Evolutionary conservation across 2,888 invertebrate species (phyloP).

Genomic region (Dione vanillae): DNA sequence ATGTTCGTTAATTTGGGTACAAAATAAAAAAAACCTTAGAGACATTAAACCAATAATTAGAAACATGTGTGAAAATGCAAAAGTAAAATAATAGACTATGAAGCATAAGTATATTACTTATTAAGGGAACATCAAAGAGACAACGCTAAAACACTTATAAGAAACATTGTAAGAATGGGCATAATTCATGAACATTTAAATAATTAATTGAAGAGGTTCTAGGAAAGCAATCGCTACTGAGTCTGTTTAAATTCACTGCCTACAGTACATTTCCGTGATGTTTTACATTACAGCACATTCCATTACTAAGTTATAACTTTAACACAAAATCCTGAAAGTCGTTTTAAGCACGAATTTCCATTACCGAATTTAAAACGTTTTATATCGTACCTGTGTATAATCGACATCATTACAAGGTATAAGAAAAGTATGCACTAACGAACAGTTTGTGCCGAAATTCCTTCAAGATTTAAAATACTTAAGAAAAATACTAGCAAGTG

Average conservation of each 20-base stretch:
- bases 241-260: slow-evolving; percentile 25
- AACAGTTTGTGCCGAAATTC: slow-evolving; percentile 31
- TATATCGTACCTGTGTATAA: slow-evolving; percentile 32
- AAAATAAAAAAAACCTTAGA: too few relatives aligned
- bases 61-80: background rate
- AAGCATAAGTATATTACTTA: slow-evolving; percentile 10
- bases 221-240: slow-evolving; percentile 27
- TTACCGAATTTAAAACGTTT: slow-evolving; percentile 35
- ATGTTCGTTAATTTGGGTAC: too few relatives aligned
- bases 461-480: slow-evolving; percentile 53
- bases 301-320: slow-evolving; percentile 27
- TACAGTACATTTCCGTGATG: slow-evolving; percentile 28
- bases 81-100: background rate
- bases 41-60: too few relatives aligned
- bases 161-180: slow-evolving; percentile 25
- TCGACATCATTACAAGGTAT: slow-evolving; percentile 36
- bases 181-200: slow-evolving; percentile 31
- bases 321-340: slow-evolving; percentile 15
- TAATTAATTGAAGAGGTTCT: slow-evolving; percentile 33
- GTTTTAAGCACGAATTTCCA: slow-evolving; percentile 30
- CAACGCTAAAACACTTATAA: slow-evolving; percentile 2
- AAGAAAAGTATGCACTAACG: slow-evolving; percentile 34
- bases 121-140: slow-evolving; percentile 19
- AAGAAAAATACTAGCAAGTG: slow-evolving; percentile 68
- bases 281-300: slow-evolving; percentile 29